Conservation (phyloP, 2,113 vertebrate species). For the Datnioides undecimradiatus region DNA sequence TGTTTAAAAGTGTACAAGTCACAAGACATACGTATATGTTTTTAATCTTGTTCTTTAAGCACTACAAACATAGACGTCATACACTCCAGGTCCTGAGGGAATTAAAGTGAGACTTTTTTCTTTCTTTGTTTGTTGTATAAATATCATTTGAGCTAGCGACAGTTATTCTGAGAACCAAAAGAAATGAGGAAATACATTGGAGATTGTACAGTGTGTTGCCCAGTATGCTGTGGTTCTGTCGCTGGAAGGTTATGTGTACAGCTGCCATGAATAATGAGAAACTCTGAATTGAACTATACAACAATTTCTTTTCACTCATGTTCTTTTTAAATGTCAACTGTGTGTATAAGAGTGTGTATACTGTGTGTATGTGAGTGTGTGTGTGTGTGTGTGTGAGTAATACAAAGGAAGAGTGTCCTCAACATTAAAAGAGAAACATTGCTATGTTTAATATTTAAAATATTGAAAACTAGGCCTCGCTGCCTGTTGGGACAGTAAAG, state of each 20-base stretch:
- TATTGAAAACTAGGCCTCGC: slow-evolving; percentile 6
- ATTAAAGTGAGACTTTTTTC: slow-evolving; percentile 16
- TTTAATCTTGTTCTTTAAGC: slow-evolving; percentile 28
- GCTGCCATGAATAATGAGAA: slow-evolving; percentile 29
- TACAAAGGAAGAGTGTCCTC: background rate
- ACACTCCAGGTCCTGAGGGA: background rate
- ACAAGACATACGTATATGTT: slow-evolving; percentile 2
- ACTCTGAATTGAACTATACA: slow-evolving; percentile 33
- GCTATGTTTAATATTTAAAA: slow-evolving; percentile 7
- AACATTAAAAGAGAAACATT: slow-evolving; percentile 13
- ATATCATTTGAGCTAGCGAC: background rate
- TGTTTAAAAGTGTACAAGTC: slow-evolving; percentile 23
- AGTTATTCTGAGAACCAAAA: background rate
- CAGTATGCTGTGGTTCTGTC: background rate
- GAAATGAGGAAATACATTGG: background rate
- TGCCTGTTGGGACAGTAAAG: background rate
- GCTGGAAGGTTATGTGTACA: slow-evolving; percentile 19
- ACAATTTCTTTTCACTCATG: slow-evolving; percentile 37
- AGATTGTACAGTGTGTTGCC: background rate
- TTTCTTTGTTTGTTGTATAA: background rate
- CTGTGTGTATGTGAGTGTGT: background rate
- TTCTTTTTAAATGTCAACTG: slow-evolving; percentile 64
- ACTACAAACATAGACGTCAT: background rate
- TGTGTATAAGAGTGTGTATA: slow-evolving; percentile 8
- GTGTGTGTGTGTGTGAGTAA: background rate